These are phyloP conservation scores for Plutella xylostella DNA, from an alignment of 2,888 invertebrate genomes.

Conservation along the genomic window DNA sequence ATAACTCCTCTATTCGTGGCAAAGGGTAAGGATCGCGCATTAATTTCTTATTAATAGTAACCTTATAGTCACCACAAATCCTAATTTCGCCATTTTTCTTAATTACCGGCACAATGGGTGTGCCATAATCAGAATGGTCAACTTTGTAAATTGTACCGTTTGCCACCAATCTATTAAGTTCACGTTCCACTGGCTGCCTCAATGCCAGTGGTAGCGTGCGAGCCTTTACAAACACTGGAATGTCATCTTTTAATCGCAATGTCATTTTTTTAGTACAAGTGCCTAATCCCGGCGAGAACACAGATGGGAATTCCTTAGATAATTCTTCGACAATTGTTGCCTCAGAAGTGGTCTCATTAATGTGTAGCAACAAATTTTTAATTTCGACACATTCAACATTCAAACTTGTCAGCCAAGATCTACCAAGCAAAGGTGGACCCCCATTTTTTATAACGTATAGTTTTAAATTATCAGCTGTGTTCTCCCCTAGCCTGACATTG, in stretches of 20 bases:
- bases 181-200: background rate
- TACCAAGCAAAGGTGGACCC: background rate
- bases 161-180: constrained; percentile 15
- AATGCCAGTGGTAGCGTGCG: constrained; percentile 1
- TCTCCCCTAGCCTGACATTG: background rate
- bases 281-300: constrained; percentile 2
- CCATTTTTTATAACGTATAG: background rate
- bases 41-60: constrained; percentile 12
- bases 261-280: background rate
- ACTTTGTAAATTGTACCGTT: constrained; percentile 20
- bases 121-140: constrained; percentile 23
- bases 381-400: background rate
- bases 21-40: constrained; percentile 12
- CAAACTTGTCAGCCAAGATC: background rate
- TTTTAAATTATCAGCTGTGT: background rate
- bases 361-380: background rate
- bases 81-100: constrained; percentile 3
- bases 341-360: background rate
- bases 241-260: background rate
- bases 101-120: constrained; percentile 12
- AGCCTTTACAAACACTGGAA: background rate
- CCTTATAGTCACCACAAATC: constrained; percentile 5
- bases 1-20: background rate
- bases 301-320: background rate
- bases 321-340: background rate